Evolutionary conservation across 2,797 vertebrate species (phyloP), one percentile per base, ranked within the genome.

Genomic region (Eulemur mongoz): DNA sequence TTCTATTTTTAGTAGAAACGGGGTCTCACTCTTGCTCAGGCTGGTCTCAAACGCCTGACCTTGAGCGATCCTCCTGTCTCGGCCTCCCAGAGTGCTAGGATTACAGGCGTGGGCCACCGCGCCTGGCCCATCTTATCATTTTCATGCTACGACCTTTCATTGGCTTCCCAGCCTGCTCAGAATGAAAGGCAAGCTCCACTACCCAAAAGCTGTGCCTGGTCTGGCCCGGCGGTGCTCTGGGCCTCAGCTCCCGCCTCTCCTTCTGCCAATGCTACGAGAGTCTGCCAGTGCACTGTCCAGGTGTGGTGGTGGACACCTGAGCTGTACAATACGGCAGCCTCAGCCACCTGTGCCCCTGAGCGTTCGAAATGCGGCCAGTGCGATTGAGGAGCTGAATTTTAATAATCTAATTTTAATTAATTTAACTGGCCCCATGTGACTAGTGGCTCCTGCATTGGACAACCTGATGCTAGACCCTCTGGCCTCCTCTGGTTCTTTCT

Each of bases 341-440:
- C 85, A 43, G 27, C 78, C 32, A 76, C 59, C 32, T 54, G 43
- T 20, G 75, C 57, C 65, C 45, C 52, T 30, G 30, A 50, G 67
- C 35, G 6, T 88, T 75, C 86, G 52, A 43, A 65, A 52, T 18
- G 9, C 10, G 3, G n/a, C 52, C 43, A 61, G 20, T n/a, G 30
- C 0, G 38, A 69, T 45, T 0, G 1, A 78, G 45, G 45, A 86
- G 40, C 25, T 87, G 45, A 32, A 91, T 87, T 86, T 93, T 48
- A 70, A 54, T 80, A 69, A 86, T 43, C 67, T 85, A 65, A 52
- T 92, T 86, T 94, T 73, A 88, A 50, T 38, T 70, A 86, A 40
- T 67, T 69, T 38, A 83, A 32, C 30, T 8, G 18, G 6, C 14
- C n/a, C 15, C 30, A 22, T 8, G 17, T 38, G 61, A n/a, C 67